Base-by-base conservation (phyloP, 2,797 vertebrate genomes). In the Enteromius fasciolatus region DNA sequence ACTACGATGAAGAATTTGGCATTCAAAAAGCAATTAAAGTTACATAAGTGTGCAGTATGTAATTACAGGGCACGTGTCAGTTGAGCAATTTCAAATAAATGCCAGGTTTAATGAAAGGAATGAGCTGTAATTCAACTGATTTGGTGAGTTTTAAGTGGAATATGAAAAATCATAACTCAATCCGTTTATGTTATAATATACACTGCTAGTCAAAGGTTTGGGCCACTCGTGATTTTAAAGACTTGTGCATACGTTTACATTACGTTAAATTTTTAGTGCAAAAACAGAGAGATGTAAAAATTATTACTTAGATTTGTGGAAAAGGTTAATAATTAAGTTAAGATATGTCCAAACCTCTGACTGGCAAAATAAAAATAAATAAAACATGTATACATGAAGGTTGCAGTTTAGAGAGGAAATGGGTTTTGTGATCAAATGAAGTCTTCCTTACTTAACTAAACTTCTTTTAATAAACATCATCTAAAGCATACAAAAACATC, bases 401-500 rank as follows among this genome's bases (percentile, higher is more conserved):
- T 78, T 28, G 50, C 20, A 31, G 41, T 50, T 46, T 9, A 64
- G 20, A 50, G 11, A 36, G 17, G 48, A 76, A 67, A 82, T 41
- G 8, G 36, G 48, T 44, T 75, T 54, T 76, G 61, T 54, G 59
- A 76, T 82, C 33, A 67, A 46, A 80, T 66, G 12, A 31, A 63
- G 31, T 31, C 59, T 67, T 82, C 80, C 68, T 64, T 36, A 28
- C 39, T 70, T n/a, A 39, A 64, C 68, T 66, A 75, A 76, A 80
- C 78, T 41, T 80, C 39, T 69, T 69, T 44, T 69, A 69, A 23
- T 44, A 69, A 69, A 25, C 73, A 59, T 59, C 57, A 50, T 52
- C 69, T 76, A 57, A 82, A 76, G 73, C 73, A 54, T 68, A 76
- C 25, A 76, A 82, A 81, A 67, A 82, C 70, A 82, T 23, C 46